phyloP scores from a whole-genome alignment of 64 coral and sea anemone species.

The Dendrophyllia cribrosa region DNA sequence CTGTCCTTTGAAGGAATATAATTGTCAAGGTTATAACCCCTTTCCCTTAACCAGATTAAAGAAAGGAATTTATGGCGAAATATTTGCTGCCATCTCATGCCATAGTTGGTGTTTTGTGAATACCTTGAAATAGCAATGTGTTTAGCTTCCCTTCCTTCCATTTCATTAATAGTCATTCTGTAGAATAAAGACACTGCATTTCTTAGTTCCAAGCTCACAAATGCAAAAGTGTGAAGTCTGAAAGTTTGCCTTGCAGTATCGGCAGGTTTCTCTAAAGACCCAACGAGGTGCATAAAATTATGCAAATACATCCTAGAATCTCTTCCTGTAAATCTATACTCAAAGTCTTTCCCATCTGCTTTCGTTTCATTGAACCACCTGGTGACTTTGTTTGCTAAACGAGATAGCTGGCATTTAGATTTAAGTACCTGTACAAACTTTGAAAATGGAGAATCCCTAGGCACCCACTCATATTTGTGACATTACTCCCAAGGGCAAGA shows the following conservation, averaged over 20 bases:
- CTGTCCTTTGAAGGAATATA: slow-evolving; percentile 7
- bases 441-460: not conserved
- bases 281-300: slow-evolving; percentile 50
- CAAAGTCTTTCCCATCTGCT: slow-evolving; percentile 34
- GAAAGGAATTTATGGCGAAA: slow-evolving; percentile 68
- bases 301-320: slow-evolving; percentile 58
- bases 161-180: slow-evolving; percentile 21
- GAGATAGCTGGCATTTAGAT: not conserved
- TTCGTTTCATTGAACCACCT: slow-evolving; percentile 25
- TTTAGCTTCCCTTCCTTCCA: slow-evolving; percentile 53
- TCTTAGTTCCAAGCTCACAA: slow-evolving; percentile 18
- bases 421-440: slow-evolving; percentile 2
- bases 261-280: not conserved
- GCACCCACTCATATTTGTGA: slow-evolving; percentile 9
- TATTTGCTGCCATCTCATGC: slow-evolving; percentile 58
- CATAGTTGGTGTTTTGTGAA: slow-evolving; percentile 38
- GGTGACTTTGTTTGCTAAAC: slow-evolving; percentile 15
- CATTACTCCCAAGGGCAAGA: slow-evolving; percentile 9
- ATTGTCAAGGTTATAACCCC: slow-evolving; percentile 8
- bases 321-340: slow-evolving; percentile 51
- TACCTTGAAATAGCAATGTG: slow-evolving; percentile 57
- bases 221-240: slow-evolving; percentile 3
- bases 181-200: slow-evolving; percentile 27
- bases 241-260: slow-evolving; percentile 12
- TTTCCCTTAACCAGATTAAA: slow-evolving; percentile 57